phyloP scores from a whole-genome alignment of 2,797 vertebrate genomes.

The Lemur catta region DNA sequence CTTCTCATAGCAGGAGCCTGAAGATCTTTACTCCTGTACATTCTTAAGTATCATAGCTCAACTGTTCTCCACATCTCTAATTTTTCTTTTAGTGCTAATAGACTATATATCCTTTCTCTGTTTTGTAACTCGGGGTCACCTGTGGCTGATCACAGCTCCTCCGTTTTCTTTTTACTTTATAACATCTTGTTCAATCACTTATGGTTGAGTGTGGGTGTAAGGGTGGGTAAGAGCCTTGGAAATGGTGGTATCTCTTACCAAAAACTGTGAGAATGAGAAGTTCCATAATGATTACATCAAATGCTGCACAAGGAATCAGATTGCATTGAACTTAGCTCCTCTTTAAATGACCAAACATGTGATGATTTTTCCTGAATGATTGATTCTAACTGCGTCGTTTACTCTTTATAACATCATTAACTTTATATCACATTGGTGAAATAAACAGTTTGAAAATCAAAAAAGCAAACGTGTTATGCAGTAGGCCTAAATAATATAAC shows the following conservation, averaged over 20 bases:
- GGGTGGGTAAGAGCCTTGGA: not conserved
- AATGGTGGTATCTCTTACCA: not conserved
- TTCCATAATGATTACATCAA: not conserved
- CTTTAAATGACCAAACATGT: not conserved
- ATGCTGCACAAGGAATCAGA: not conserved
- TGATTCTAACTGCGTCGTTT: not conserved
- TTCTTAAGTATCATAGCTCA: not conserved
- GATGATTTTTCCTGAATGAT: not conserved
- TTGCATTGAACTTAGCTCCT: not conserved
- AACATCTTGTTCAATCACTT: not conserved
- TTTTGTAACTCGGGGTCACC: not conserved
- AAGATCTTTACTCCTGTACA: not conserved
- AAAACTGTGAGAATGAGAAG: not conserved
- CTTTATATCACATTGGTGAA: not conserved
- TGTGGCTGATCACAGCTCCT: not conserved
- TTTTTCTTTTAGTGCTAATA: not conserved
- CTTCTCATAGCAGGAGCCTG: not conserved
- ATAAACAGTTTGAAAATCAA: not conserved
- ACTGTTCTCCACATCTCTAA: not conserved
- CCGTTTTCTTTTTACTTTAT: not conserved
- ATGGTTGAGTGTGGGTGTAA: not conserved
- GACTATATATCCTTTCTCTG: not conserved
- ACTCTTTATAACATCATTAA: not conserved
- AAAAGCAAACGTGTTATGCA: not conserved
- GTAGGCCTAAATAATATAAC: not conserved